These are phyloP conservation scores for Willisornis vidua DNA, from an alignment of 2,113 vertebrate species.

Conservation along the genomic window DNA sequence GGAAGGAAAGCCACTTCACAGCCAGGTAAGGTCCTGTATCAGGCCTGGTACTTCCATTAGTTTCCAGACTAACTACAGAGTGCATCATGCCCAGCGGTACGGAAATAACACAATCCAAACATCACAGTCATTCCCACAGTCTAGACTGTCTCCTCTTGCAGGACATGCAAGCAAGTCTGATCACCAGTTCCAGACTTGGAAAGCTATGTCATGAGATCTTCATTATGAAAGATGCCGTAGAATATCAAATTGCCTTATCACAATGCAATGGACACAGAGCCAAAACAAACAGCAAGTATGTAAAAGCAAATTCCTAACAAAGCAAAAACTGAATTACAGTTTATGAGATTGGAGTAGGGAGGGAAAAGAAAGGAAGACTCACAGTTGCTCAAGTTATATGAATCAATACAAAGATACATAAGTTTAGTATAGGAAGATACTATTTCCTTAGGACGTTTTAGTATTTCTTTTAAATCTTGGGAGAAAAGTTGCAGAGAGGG, in stretches of 20 bases:
- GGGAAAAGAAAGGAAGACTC: not conserved
- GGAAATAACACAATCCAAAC: constrained; percentile 64
- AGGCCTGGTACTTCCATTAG: not conserved
- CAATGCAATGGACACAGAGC: not conserved
- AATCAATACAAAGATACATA: not conserved
- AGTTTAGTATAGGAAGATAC: not conserved
- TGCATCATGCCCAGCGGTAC: not conserved
- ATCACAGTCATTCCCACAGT: constrained; percentile 64
- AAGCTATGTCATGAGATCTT: constrained; percentile 46
- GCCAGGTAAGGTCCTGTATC: not conserved
- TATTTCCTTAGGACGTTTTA: not conserved
- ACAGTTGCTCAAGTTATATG: not conserved
- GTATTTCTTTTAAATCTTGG: not conserved
- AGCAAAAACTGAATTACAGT: constrained; percentile 32
- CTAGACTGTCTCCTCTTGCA: constrained; percentile 55
- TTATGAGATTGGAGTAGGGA: not conserved
- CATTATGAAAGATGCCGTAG: constrained; percentile 15
- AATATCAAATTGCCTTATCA: constrained; percentile 53
- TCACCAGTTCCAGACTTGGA: constrained; percentile 48
- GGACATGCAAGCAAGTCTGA: constrained; percentile 32
- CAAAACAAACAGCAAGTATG: constrained; percentile 46
- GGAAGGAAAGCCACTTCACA: not conserved
- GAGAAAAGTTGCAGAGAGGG: not conserved
- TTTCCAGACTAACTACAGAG: constrained; percentile 11
- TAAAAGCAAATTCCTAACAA: constrained; percentile 41